These are phyloP conservation scores for Nycticorax nycticorax DNA, from an alignment of 2,113 vertebrate species.

Conservation along the genomic window DNA sequence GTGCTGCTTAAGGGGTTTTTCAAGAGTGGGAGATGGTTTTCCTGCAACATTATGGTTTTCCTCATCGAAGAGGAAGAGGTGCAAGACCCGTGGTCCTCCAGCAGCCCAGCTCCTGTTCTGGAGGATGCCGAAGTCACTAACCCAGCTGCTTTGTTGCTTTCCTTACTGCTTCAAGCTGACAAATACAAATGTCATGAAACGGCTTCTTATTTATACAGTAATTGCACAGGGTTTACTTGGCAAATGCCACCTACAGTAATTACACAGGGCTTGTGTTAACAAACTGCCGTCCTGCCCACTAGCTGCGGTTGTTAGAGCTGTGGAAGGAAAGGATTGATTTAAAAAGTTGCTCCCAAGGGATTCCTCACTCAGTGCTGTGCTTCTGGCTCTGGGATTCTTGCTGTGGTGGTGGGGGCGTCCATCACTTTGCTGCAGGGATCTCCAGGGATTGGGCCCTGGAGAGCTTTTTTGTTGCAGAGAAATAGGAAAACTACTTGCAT, in stretches of 20 bases:
- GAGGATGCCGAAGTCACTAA: neutral
- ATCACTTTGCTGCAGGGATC: neutral
- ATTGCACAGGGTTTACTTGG: constrained; percentile 63
- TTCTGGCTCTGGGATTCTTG: neutral
- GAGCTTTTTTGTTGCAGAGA: neutral
- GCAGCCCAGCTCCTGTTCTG: neutral
- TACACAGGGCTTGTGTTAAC: constrained; percentile 25
- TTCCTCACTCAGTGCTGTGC: neutral
- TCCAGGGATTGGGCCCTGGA: neutral
- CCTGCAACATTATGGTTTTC: neutral
- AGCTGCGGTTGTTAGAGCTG: neutral
- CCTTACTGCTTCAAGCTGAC: neutral
- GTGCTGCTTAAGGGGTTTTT: neutral
- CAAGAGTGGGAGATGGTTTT: neutral
- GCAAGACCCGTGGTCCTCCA: neutral
- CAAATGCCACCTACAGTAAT: constrained; percentile 59
- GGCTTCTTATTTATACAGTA: constrained; percentile 59
- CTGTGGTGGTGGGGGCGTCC: neutral
- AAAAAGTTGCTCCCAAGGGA: neutral
- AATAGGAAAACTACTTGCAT: neutral
- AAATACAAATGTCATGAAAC: constrained; percentile 46
- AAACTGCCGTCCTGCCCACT: constrained; percentile 22
- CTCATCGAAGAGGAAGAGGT: neutral
- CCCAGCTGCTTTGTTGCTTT: constrained; percentile 15
- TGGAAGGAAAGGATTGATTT: neutral